Evolutionary conservation across 1,140 invertebrate genomes (phyloP).

Genomic region (Geopemphigus sp.): DNA sequence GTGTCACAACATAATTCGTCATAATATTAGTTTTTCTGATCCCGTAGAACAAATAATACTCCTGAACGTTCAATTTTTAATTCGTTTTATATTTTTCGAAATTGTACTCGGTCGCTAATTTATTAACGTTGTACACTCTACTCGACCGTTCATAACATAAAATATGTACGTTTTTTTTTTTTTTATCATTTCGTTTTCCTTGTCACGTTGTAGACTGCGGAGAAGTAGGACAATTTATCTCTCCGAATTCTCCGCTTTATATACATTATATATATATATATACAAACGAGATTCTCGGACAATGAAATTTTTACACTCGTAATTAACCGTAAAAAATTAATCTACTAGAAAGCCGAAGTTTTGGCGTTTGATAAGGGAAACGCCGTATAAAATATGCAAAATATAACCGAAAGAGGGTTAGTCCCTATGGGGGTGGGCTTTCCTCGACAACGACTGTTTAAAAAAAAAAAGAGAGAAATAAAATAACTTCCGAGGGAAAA

Average conservation of each 20-base stretch:
- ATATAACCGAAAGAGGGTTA: neutral
- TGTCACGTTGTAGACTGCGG: neutral
- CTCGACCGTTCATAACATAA: constrained; percentile 16
- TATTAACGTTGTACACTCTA: constrained; percentile 18
- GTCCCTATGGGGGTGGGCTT: constrained; percentile 7
- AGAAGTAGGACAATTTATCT: constrained; percentile 27
- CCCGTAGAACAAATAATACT: too few relatives aligned
- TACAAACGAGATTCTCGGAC: constrained; percentile 16
- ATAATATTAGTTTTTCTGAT: too few relatives aligned
- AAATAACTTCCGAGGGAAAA: constrained; percentile 3
- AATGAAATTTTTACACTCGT: constrained; percentile 38
- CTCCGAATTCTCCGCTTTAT: constrained; percentile 2
- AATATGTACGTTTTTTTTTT: neutral
- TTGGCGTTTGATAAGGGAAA: constrained; percentile 37
- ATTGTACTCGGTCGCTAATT: neutral
- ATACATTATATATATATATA: neutral
- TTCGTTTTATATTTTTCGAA: too few relatives aligned
- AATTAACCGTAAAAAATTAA: constrained; percentile 47
- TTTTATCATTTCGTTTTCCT: constrained; percentile 15
- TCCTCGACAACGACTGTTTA: neutral
- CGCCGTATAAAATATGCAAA: constrained; percentile 38
- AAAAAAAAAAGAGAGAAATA: neutral
- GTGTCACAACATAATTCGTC: too few relatives aligned
- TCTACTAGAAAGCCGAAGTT: constrained; percentile 45
- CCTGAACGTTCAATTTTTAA: too few relatives aligned